Evolutionary conservation across 2,113 vertebrate genomes (phyloP), one percentile per base, ranked within the genome.

Genomic region (Podilymbus podiceps): DNA sequence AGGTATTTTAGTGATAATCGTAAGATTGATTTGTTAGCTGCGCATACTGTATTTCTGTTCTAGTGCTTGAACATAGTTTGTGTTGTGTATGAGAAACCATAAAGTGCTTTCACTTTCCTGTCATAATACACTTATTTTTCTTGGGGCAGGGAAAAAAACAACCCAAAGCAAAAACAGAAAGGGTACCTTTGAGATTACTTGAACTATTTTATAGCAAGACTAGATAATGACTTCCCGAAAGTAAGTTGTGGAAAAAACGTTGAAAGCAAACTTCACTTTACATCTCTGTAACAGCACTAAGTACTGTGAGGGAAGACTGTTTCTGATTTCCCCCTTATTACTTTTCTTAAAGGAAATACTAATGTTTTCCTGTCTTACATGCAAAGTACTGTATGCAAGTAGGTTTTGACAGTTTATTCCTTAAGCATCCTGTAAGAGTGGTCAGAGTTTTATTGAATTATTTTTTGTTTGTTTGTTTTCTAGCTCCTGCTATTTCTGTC

Each of bases 401-500:
- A 58, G 24, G 24, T 64, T 85, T 69, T 81, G 22, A 71, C 23
- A 69, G 18, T 46, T 46, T 77, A 40, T 71, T 81, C 28, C n/a
- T 63, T 75, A 89, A 91, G 18, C 18, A 50, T 73, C 25, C 33
- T 58, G 18, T 64, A 56, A 71, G 38, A 53, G 33, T 33, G 11
- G 33, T 46, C 52, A 56, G 14, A 50, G 4, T 74, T 66, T 72
- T 46, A n/a, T 5, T 72, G 62, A 93, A 59, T 30, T 33, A 46
- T 12, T 49, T 20, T 53, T 78, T 46, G 38, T 59, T 88, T 67
- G 11, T 33, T 73, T 93, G 22, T 94, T 95, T 80, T 90, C 77
- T 88, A 99, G 99, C 95, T 99, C 99, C 90, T 99, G 99, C 98
- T 99, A 98, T 97, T 99, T 98, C 97, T 98, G 98, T 97, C 97